Evolutionary conservation across 2,888 invertebrate species (phyloP).

Genomic region (Seladonia tumulorum): DNA sequence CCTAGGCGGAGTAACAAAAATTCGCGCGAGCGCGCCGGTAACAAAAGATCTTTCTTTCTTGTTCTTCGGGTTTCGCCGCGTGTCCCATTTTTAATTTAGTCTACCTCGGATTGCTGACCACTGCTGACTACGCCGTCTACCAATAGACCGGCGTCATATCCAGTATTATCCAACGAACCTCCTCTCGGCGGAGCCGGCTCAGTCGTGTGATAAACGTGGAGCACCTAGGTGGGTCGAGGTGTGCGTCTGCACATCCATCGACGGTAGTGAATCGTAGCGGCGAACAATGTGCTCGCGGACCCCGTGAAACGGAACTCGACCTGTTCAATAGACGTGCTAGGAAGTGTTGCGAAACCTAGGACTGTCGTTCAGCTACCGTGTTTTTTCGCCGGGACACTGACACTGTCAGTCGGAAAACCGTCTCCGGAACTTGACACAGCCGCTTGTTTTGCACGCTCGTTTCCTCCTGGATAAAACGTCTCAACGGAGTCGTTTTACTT

Average conservation of each 20-base stretch:
- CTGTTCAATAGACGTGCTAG: slow-evolving; percentile 34
- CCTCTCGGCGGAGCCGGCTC: slow-evolving; percentile 53
- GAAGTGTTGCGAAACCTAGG: slow-evolving; percentile 45
- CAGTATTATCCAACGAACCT: slow-evolving; percentile 66
- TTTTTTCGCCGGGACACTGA: slow-evolving; percentile 8
- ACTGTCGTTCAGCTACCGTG: slow-evolving; percentile 19
- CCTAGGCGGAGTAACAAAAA: slow-evolving; percentile 8
- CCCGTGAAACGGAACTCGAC: slow-evolving; percentile 53
- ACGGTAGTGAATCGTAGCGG: slow-evolving; percentile 36
- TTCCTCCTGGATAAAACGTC: neutral
- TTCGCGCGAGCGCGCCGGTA: slow-evolving; percentile 4
- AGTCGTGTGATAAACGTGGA: slow-evolving; percentile 71
- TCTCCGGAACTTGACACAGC: no score
- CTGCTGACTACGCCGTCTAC: slow-evolving; percentile 61
- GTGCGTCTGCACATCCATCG: slow-evolving; percentile 51
- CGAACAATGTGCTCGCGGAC: slow-evolving; percentile 48
- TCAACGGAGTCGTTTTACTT: neutral
- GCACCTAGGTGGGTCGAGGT: slow-evolving; percentile 58
- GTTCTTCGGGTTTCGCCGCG: slow-evolving; percentile 42
- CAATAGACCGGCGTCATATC: slow-evolving; percentile 66
- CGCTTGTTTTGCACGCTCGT: neutral
- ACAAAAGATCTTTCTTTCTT: slow-evolving; percentile 40
- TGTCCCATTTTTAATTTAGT: slow-evolving; percentile 68
- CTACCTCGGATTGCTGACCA: slow-evolving; percentile 60
- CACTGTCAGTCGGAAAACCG: neutral